Conservation (phyloP, 1,140 invertebrate species). For the Macrobrachium rosenbergii region DNA sequence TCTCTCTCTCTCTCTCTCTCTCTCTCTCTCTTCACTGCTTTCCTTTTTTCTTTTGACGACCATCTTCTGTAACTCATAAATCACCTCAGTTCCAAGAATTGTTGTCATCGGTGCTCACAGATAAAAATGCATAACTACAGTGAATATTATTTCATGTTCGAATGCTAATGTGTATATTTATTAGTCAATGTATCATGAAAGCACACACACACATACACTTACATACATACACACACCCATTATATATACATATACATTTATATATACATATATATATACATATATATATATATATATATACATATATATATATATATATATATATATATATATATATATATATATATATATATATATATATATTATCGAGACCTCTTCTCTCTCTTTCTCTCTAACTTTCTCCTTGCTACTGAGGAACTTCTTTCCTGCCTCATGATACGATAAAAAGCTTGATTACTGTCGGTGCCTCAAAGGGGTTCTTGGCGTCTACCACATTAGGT, state of each 20-base stretch:
- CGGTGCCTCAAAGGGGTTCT: neutral
- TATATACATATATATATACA: neutral
- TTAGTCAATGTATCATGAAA: too few relatives aligned
- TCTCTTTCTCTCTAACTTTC: neutral
- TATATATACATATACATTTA: too few relatives aligned
- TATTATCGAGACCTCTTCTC: neutral
- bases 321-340: slow-evolving; percentile 8
- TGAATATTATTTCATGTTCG: neutral
- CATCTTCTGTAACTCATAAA: neutral
- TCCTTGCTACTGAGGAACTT: neutral
- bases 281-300: slow-evolving; percentile 21
- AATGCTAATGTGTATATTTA: neutral
- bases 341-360: slow-evolving; percentile 1
- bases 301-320: neutral
- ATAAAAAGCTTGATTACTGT: slow-evolving; percentile 22
- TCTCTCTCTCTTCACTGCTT: neutral
- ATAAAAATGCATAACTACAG: too few relatives aligned
- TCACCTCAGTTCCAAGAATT: too few relatives aligned
- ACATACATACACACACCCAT: neutral
- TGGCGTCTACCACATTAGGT: slow-evolving; percentile 26
- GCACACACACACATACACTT: neutral
- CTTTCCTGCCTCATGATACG: neutral
- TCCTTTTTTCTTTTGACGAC: neutral
- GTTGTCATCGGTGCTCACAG: too few relatives aligned
- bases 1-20: slow-evolving; percentile 25